These are phyloP conservation scores for Pentalonia nigronervosa DNA, from an alignment of 1,140 invertebrate genomes.

Conservation along the genomic window DNA sequence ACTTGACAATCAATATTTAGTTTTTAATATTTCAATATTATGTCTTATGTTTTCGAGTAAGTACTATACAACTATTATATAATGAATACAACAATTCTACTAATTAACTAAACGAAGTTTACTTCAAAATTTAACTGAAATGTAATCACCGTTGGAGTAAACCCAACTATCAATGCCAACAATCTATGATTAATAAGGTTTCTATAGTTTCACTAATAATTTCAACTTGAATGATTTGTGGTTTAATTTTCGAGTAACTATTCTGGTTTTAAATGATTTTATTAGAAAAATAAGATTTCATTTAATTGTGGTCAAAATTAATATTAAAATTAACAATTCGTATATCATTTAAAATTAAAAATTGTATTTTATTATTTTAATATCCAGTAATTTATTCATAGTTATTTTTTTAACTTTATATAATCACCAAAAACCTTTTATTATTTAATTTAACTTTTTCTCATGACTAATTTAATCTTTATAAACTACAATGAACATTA, in stretches of 20 bases:
- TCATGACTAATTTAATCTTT: constrained; percentile 9
- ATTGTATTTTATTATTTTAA: not conserved
- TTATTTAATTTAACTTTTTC: not conserved
- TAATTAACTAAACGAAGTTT: not conserved
- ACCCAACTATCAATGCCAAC: not conserved
- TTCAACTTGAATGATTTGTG: not conserved
- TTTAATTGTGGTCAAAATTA: not conserved
- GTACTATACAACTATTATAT: not conserved
- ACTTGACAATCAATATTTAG: too few relatives aligned
- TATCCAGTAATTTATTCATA: not conserved
- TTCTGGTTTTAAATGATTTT: not conserved
- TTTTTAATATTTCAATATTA: too few relatives aligned
- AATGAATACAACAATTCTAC: not conserved
- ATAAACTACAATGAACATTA: constrained; percentile 13
- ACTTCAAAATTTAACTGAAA: not conserved
- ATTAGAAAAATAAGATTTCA: not conserved
- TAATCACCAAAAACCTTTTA: not conserved
- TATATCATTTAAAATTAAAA: not conserved
- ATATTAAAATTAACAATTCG: not conserved
- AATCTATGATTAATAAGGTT: not conserved
- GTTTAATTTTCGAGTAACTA: not conserved
- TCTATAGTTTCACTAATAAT: not conserved
- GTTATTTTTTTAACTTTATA: not conserved
- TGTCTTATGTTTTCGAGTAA: not conserved
- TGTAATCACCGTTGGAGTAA: not conserved